Base-by-base conservation (phyloP, 2,888 invertebrate species). In the Dynastes tityus region DNA sequence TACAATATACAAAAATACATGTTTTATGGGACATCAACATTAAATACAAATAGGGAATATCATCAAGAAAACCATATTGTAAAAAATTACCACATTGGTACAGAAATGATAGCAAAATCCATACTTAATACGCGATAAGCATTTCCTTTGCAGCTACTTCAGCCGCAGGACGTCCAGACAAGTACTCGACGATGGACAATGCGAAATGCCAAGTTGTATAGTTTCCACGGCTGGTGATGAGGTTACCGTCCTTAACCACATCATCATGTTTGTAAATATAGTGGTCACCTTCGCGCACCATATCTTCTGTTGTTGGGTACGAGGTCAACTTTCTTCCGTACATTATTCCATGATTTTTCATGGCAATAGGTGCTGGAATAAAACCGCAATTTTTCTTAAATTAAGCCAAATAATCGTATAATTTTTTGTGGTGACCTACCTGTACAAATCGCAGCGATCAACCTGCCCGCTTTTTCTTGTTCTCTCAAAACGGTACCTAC, bases 161-260 rank as follows among this genome's bases (percentile, higher is more conserved):
- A 0, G 94, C 92, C 80, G 92, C 93, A 6, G 94, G 94, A 80
- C 92, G 91, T 2, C 94, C 94, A 0, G 91, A 88, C n/a, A 98
- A 88, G 78, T 92, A 87, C 85, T 96, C 95, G 0, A 95, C 94
- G 13, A 98, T 91, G 13, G 93, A 92, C 73, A 98, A 87, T 0
- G 94, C 97, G 87, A 98, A 98, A 87, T 95, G 95, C 87, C 95
- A 95, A 0, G 96, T 94, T 0, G 98, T 98, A n/a, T 96, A 98
- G 0, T 98, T 98, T 0, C 98, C 98, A 82, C 93, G 92, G 82
- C 95, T 95, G 0, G 96, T 96, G 61, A 96, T 92, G 0, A 96
- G 84, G 81, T 94, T 92, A 0, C 90, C 91, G 83, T 89, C 93
- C 89, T 89, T 83, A 8, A 90, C 89, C 0, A 89, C 89, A 51